Conservation (phyloP, 2,113 vertebrate species). For the Ceuthmochares aereus region DNA sequence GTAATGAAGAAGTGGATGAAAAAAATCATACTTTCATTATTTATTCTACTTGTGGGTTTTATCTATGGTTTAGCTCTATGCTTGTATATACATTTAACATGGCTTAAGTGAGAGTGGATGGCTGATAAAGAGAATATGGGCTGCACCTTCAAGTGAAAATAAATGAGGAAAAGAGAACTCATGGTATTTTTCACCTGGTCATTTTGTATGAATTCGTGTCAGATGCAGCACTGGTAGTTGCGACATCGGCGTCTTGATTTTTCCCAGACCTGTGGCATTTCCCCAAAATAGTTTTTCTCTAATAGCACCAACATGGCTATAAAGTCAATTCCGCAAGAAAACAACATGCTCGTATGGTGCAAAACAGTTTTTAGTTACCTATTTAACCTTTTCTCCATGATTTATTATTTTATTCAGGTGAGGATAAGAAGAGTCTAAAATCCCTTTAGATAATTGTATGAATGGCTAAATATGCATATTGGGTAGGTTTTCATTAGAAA, state of each 20-base stretch:
- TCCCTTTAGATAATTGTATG: background rate
- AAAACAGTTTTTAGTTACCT: background rate
- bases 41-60: background rate
- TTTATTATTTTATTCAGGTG: background rate
- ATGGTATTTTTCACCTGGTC: background rate
- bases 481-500: background rate
- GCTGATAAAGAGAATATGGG: background rate
- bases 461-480: background rate
- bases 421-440: background rate
- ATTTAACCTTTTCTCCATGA: background rate
- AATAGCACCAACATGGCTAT: background rate
- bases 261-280: background rate
- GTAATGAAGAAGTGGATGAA: background rate
- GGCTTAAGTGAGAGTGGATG: background rate
- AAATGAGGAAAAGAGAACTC: background rate
- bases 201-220: background rate
- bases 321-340: background rate
- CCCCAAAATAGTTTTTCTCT: background rate
- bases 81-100: accelerated
- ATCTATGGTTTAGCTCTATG: background rate
- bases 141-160: background rate
- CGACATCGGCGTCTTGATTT: accelerated
- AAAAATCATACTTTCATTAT: background rate
- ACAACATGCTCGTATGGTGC: accelerated
- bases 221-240: background rate